Evolutionary conservation across 2,888 invertebrate species (phyloP), one percentile per base, ranked within the genome.

Genomic region (Acrocyrtus sp.): DNA sequence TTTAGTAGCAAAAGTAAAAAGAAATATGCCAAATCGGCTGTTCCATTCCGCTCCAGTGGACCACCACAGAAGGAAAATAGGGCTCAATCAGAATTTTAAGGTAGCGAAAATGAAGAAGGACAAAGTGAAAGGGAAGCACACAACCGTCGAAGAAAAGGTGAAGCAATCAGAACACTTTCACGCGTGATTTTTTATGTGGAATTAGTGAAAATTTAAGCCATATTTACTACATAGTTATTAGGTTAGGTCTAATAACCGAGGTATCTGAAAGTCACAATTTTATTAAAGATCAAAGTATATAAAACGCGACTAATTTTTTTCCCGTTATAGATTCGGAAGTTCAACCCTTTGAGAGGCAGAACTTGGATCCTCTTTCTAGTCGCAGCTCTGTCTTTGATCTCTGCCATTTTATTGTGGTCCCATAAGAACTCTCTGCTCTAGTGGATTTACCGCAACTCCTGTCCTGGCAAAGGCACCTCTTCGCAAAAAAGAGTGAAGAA

Each of bases 71-170:
- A 24, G 27, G 61, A 69, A 69, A 48, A 69, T 69, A 53, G 69
- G 69, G n/a, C 12, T 41, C 8, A 69, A 69, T 43, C 69, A 69
- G 43, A 69, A 62, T 39, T 62, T 54, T 29, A 62, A 56, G 15
- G 39, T 19, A 3, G 21, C 34, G 1, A 69, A 69, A 29, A 24
- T 69, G 3, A 27, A 27, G 17, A 69, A 56, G 43, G 56, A 69
- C 19, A 61, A 56, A 27, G n/a, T 61, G 12, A 56, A 69, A 62
- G 47, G 50, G 8, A 41, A 41, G 1, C 15, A 69, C 21, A 17
- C 56, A 15, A 56, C 62, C 8, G 48, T 69, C n/a, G 69, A 69
- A 24, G 56, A 69, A n/a, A 62, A 69, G 39, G 69, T 69, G 50
- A 69, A 43, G 15, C 10, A 24, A 12, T 54, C n/a, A n/a, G n/a